Conservation (phyloP, 2,888 invertebrate species). For the Parapristionchus giblindavisi region DNA sequence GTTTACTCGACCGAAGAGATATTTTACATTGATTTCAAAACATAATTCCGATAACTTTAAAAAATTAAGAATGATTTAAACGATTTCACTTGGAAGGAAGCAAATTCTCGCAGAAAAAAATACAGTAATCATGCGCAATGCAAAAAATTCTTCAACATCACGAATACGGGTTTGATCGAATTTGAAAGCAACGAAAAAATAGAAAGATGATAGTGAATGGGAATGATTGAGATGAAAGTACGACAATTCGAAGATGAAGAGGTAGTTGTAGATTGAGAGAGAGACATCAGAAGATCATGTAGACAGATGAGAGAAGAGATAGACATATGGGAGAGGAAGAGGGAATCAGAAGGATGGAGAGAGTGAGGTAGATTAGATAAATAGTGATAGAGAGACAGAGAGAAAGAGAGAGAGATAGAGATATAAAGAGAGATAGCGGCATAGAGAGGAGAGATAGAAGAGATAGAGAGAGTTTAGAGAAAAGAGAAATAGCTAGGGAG, state of each 20-base stretch:
- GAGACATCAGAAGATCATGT: not conserved
- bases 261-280: not conserved
- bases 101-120: too few relatives aligned
- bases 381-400: not conserved
- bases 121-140: too few relatives aligned
- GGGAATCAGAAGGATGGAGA: conserved; percentile 9
- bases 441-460: not conserved
- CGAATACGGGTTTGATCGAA: too few relatives aligned
- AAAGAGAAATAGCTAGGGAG: not conserved
- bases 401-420: conserved; percentile 3
- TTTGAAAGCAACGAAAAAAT: too few relatives aligned
- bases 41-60: too few relatives aligned
- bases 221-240: not conserved
- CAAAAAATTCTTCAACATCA: too few relatives aligned
- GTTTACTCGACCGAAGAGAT: too few relatives aligned
- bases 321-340: not conserved
- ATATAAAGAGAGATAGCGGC: conserved; percentile 10
- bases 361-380: conserved; percentile 14
- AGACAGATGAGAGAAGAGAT: conserved; percentile 10
- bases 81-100: too few relatives aligned
- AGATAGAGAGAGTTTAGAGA: not conserved
- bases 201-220: not conserved
- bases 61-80: too few relatives aligned
- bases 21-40: too few relatives aligned
- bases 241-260: not conserved